Percentiles rank a stretch among this genome's conserved stretches.
Conservation (phyloP, 1,140 invertebrate species). For the Marisa cornuarietis region DNA sequence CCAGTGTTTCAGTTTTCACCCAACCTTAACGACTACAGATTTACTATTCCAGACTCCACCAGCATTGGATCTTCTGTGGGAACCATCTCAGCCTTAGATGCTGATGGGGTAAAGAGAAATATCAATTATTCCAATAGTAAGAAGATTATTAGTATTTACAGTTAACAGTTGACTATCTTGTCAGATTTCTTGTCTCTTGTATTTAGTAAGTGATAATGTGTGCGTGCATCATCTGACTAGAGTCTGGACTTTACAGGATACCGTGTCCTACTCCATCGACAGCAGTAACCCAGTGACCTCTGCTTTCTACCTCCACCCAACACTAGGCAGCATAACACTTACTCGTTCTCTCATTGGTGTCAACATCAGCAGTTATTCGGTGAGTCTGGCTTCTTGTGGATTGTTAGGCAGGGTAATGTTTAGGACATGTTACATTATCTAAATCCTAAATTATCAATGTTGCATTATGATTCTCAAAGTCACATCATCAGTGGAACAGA, state of each 20-base stretch:
- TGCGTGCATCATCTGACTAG: background rate
- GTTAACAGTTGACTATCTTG: background rate
- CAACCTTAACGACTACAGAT: slow-evolving; percentile 16
- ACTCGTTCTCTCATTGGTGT: slow-evolving; percentile 24
- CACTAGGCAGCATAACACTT: slow-evolving; percentile 38
- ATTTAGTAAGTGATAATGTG: background rate
- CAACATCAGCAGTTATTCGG: slow-evolving; percentile 32
- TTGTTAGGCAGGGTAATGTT: too few species aligned
- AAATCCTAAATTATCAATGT: background rate
- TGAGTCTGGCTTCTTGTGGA: slow-evolving; percentile 20
- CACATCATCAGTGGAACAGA: background rate
- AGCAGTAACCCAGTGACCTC: slow-evolving; percentile 32
- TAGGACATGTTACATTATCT: too few species aligned
- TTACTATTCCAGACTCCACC: slow-evolving; percentile 38
- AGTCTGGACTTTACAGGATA: slow-evolving; percentile 33
- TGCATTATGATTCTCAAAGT: background rate
- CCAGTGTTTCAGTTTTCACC: slow-evolving; percentile 73
- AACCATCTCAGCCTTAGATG: slow-evolving; percentile 41
- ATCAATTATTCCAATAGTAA: too few species aligned
- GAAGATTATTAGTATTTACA: background rate
- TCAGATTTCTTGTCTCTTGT: background rate
- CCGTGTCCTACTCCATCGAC: slow-evolving; percentile 39
- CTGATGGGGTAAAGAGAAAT: slow-evolving; percentile 30
- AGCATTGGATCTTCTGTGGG: slow-evolving; percentile 30
- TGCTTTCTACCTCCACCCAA: slow-evolving; percentile 38